Conservation (phyloP, 1,140 invertebrate genomes). For the roundworm (Caenorhabditis elegans) region DNA sequence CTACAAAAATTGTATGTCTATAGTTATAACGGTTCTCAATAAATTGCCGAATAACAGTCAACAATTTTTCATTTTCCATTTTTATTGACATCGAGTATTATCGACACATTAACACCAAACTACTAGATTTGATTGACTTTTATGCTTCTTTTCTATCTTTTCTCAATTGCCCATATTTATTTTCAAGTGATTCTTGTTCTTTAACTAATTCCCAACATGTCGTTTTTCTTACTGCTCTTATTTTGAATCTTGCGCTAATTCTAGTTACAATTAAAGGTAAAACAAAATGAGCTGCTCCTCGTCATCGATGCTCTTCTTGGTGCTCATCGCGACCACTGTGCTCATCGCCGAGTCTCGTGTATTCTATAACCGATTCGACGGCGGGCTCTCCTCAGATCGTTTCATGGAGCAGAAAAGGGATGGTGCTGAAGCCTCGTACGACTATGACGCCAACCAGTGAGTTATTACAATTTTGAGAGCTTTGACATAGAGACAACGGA, state of each 20-base stretch:
- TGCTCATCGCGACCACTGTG: background rate
- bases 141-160: background rate
- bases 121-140: constrained; percentile 17
- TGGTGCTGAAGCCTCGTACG: background rate
- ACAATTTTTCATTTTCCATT: background rate
- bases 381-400: background rate
- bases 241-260: background rate
- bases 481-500: no score
- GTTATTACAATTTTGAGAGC: background rate
- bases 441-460: constrained; percentile 3
- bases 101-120: constrained; percentile 3
- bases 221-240: background rate
- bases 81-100: background rate
- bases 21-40: no score
- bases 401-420: background rate
- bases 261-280: background rate
- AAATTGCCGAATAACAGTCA: background rate
- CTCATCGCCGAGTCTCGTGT: background rate
- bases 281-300: background rate
- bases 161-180: background rate
- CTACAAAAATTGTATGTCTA: no score
- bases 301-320: background rate
- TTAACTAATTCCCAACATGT: background rate
- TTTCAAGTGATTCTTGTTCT: background rate
- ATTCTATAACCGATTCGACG: background rate